phyloP scores from a whole-genome alignment of 2,888 invertebrate species.

The Galeruca laticollis region DNA sequence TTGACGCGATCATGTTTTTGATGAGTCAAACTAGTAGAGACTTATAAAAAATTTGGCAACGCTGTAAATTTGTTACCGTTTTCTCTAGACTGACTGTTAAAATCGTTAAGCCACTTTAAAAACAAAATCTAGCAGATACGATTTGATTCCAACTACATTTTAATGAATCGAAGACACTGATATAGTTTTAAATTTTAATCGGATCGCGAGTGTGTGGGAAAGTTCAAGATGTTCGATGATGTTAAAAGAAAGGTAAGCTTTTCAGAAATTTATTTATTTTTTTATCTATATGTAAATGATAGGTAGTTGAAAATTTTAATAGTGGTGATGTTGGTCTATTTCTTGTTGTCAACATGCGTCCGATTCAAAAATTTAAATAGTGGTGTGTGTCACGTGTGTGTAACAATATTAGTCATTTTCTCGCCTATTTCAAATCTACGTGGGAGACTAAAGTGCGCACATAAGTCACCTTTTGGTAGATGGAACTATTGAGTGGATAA shows the following conservation, averaged over 20 bases:
- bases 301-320: not conserved
- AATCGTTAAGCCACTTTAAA: conserved; percentile 19
- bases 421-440: conserved; percentile 11
- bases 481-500: not conserved
- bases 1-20: too few relatives aligned
- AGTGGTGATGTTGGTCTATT: not conserved
- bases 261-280: not conserved
- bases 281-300: not conserved
- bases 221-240: conserved; percentile 12
- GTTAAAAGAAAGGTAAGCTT: conserved; percentile 18
- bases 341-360: not conserved
- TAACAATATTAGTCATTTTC: not conserved
- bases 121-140: conserved; percentile 20
- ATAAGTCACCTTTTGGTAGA: not conserved
- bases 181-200: conserved; percentile 4
- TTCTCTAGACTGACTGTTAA: conserved; percentile 10
- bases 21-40: not conserved
- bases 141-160: conserved; percentile 9
- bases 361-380: conserved; percentile 6
- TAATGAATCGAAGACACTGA: not conserved
- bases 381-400: too few relatives aligned
- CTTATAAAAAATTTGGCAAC: not conserved
- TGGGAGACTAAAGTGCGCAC: conserved; percentile 20
- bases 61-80: conserved; percentile 3
- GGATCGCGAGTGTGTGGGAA: not conserved